Evolutionary conservation across 35 echinoderm and acorn worm genomes (phyloP).

Genomic region (Hemicentrotus pulcherrimus): DNA sequence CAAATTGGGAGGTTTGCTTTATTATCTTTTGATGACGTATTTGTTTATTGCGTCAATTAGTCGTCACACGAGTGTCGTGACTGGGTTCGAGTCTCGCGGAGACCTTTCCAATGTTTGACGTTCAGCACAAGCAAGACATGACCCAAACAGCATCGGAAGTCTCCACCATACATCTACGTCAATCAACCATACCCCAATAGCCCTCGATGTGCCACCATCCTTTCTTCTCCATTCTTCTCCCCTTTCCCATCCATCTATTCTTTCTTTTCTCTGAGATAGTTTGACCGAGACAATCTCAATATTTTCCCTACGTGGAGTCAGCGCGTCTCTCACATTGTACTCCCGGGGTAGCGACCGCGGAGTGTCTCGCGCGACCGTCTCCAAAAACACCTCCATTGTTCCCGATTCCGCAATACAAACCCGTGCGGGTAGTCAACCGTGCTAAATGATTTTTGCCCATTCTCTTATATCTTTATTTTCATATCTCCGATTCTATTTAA

Average conservation of each 20-base stretch:
- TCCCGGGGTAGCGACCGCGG: background rate
- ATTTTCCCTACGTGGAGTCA: slow-evolving; percentile 47
- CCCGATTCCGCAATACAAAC: slow-evolving; percentile 19
- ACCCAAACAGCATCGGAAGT: slow-evolving; percentile 22
- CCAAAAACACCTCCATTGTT: slow-evolving; percentile 49
- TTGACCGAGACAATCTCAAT: slow-evolving; percentile 42
- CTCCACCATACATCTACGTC: background rate
- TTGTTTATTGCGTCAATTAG: slow-evolving; percentile 34
- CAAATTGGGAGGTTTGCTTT: slow-evolving; percentile 37
- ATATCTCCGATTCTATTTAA: background rate
- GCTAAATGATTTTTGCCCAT: slow-evolving; percentile 14
- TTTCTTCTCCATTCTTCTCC: slow-evolving; percentile 24
- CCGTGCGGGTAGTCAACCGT: background rate
- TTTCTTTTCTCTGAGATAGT: slow-evolving; percentile 8
- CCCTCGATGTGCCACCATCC: background rate
- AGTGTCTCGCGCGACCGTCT: slow-evolving; percentile 36
- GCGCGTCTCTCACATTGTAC: slow-evolving; percentile 36
- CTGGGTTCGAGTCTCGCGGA: background rate
- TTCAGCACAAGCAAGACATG: background rate
- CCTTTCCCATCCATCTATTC: background rate
- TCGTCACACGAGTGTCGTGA: slow-evolving; percentile 20
- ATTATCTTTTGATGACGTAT: background rate
- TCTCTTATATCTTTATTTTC: background rate
- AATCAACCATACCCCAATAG: slow-evolving; percentile 7
- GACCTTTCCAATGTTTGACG: background rate